These are phyloP conservation scores for Chionomys nivalis DNA, from an alignment of 2,113 vertebrate genomes.

Conservation along the genomic window DNA sequence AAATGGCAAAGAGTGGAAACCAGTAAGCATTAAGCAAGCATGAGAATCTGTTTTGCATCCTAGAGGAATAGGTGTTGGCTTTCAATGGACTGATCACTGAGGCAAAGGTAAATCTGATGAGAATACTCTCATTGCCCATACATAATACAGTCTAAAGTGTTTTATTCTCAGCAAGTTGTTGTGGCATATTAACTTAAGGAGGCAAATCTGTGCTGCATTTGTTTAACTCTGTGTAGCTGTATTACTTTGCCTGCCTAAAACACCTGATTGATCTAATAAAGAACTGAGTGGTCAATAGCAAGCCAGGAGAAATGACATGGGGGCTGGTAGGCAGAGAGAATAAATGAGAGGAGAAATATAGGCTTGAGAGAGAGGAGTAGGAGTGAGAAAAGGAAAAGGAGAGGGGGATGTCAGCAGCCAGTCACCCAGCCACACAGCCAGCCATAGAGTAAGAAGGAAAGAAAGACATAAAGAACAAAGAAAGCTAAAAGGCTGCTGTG, in stretches of 20 bases:
- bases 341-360: not conserved
- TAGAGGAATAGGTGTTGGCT: not conserved
- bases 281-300: not conserved
- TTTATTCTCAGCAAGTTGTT: not conserved
- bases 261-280: not conserved
- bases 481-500: not conserved
- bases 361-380: not conserved
- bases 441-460: not conserved
- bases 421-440: not conserved
- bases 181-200: not conserved
- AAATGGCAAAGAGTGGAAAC: slow-evolving; percentile 48
- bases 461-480: not conserved
- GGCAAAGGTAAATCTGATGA: not conserved
- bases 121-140: not conserved
- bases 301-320: not conserved
- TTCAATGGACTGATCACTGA: slow-evolving; percentile 1
- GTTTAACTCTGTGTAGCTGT: not conserved
- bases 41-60: slow-evolving; percentile 30
- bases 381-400: not conserved
- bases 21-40: not conserved
- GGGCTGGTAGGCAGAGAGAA: not conserved
- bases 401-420: not conserved
- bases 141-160: not conserved
- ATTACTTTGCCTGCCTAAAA: not conserved
- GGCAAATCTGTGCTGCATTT: not conserved